Evolutionary conservation across 2,797 vertebrate genomes (phyloP).

Genomic region (Pangasius larnaudii): DNA sequence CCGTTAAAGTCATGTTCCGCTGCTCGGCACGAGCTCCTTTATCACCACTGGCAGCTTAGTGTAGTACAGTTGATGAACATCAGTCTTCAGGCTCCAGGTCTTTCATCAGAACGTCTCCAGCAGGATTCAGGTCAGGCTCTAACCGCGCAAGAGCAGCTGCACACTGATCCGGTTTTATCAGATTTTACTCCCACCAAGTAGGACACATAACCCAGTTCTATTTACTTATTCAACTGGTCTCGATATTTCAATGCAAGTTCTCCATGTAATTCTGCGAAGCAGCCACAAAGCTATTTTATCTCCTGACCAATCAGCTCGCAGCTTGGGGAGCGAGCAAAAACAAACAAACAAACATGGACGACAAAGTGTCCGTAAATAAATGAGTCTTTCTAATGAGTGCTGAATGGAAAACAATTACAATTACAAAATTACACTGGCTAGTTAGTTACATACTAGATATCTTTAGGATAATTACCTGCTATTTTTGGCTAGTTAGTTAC

Average conservation of each 20-base stretch:
- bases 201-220: not conserved
- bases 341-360: not conserved
- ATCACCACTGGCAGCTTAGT: not conserved
- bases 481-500: no score
- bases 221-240: not conserved
- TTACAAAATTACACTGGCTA: no score
- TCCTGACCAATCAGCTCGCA: not conserved
- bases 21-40: not conserved
- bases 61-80: constrained; percentile 15
- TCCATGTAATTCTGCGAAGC: not conserved
- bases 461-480: no score
- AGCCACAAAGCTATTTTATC: not conserved
- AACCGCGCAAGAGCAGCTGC: not conserved
- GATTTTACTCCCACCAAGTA: not conserved
- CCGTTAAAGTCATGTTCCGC: not conserved
- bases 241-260: not conserved
- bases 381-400: no score
- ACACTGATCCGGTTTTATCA: no score
- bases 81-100: constrained; percentile 9
- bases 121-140: not conserved
- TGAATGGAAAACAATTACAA: no score
- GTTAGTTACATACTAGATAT: no score
- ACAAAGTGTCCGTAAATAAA: no score
- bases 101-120: not conserved
- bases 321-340: not conserved